Conservation (phyloP, 2,888 invertebrate genomes). For the Melipona bicolor region DNA sequence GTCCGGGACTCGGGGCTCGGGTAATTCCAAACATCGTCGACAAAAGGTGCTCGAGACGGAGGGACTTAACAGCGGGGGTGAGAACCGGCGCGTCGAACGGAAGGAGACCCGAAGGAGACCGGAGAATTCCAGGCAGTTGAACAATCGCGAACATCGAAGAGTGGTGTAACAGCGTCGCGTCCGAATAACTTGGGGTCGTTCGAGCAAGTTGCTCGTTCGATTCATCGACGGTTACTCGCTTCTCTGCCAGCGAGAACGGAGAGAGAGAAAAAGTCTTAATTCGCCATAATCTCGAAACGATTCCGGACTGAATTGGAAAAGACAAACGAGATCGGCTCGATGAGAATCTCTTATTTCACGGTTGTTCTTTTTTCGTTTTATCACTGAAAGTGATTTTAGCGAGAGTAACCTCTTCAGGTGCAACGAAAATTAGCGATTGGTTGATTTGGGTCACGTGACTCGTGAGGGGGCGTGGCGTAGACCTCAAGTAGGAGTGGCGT, state of each 20-base stretch:
- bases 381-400: too few relatives aligned
- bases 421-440: too few relatives aligned
- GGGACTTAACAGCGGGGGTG: conserved; percentile 16
- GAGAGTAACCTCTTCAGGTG: too few relatives aligned
- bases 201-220: conserved; percentile 24
- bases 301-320: not conserved
- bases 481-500: too few relatives aligned
- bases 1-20: conserved; percentile 16
- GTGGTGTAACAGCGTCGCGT: conserved; percentile 13
- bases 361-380: not conserved
- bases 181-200: conserved; percentile 31
- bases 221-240: not conserved
- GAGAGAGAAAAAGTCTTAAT: conserved; percentile 9
- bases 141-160: conserved; percentile 24
- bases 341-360: conserved; percentile 10
- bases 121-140: conserved; percentile 36
- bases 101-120: conserved; percentile 1
- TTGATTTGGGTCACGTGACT: too few relatives aligned
- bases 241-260: not conserved
- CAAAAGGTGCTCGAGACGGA: conserved; percentile 40
- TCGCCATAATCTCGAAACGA: not conserved
- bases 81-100: not conserved
- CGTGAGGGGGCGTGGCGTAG: too few relatives aligned
- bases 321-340: not conserved
- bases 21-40: conserved; percentile 46